phyloP scores from a whole-genome alignment of 2,113 vertebrate genomes.

The Empidonax alnorum region DNA sequence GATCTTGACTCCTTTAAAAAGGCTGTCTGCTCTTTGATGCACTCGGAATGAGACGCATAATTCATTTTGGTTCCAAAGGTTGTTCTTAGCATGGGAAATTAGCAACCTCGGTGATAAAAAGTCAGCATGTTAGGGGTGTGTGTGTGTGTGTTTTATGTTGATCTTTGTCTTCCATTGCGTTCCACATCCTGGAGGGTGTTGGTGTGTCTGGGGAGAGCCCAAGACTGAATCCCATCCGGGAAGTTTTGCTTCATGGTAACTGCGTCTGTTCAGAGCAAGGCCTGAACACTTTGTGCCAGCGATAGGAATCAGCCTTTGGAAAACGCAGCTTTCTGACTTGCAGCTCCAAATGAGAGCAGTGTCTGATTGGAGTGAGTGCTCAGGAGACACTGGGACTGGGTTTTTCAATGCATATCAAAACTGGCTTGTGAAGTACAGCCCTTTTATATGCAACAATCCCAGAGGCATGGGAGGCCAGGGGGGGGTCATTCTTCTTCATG shows the following conservation, averaged over 20 bases:
- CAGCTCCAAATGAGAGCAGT: background rate
- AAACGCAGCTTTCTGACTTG: background rate
- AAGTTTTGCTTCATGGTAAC: background rate
- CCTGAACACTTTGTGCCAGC: background rate
- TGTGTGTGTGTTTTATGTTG: background rate
- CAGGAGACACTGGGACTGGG: background rate
- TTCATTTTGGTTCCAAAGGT: slow-evolving; percentile 42
- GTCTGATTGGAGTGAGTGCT: background rate
- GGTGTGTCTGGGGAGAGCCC: background rate
- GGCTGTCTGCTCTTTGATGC: slow-evolving; percentile 61
- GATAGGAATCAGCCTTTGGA: background rate
- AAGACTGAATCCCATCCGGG: background rate
- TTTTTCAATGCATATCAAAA: background rate
- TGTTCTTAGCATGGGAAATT: slow-evolving; percentile 48
- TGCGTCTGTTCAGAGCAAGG: background rate
- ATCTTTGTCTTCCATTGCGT: background rate
- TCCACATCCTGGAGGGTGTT: background rate
- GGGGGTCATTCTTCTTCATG: background rate
- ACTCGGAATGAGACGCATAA: background rate
- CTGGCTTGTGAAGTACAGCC: background rate
- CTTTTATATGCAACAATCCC: background rate
- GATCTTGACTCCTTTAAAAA: slow-evolving; percentile 57
- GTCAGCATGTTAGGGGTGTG: background rate
- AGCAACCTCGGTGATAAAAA: background rate
- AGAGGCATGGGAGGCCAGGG: background rate